Base-by-base conservation (phyloP, 2,797 vertebrate species). In the Enteromius fasciolatus region DNA sequence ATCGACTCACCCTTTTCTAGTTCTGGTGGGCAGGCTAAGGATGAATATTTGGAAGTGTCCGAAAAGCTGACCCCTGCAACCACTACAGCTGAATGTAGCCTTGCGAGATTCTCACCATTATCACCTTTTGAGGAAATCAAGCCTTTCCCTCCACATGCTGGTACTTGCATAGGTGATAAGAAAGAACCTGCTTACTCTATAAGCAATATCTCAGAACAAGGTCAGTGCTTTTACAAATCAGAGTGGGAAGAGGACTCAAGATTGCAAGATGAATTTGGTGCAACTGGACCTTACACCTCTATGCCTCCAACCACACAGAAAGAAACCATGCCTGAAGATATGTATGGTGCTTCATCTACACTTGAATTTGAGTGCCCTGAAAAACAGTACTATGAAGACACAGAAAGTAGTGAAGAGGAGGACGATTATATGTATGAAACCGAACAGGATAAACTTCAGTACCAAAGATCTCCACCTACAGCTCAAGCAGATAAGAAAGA, bases 11-110 rank as follows among this genome's bases (percentile, higher is more conserved):
- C 94, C 7, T 86, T 91, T 89, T 89, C 92, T 84, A 89, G 83
- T 69, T 91, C 93, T 36, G 86, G 88, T 84, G 93, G 93, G 2
- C 59, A 89, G 61, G 64, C 89, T 61, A 96, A 96, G 88, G 96
- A 98, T 20, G 96, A 97, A 81, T 99, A 98, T 87, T 89, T 99
- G 77, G 97, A 99, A 89, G 97, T 98, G 68, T 96, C 96, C 11
- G 94, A 97, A 83, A 96, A 95, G 90, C 92, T 94, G 57, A 85
- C 86, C 0, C 54, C 91, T 69, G 87, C 90, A 80, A 90, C 93
- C 77, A 87, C 93, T 68, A 90, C 88, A 0, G 91, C 89, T 20
- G 95, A 95, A 84, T 94, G 96, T 54, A 91, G 92, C 83, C 90
- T 95, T 83, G 91, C 94, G 48, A 95, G 91, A 72, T 94, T 96